These are phyloP conservation scores for Nomada flava DNA, from an alignment of 2,888 invertebrate genomes.

Conservation along the genomic window DNA sequence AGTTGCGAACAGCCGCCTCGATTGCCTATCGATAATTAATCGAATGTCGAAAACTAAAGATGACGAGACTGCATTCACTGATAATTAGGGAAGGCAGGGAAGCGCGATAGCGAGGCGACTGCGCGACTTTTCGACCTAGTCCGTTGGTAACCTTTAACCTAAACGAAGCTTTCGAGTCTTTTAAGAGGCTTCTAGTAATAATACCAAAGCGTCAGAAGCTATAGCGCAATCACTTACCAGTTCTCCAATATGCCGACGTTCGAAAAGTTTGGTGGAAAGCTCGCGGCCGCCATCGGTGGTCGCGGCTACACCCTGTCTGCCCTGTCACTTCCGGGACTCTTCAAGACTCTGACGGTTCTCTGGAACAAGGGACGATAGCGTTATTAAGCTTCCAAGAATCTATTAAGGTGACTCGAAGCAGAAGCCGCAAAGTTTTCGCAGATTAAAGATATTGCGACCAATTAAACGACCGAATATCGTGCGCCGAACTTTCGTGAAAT, in stretches of 20 bases:
- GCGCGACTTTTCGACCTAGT: conserved; percentile 19
- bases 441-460: too few species aligned
- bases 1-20: conserved; percentile 46
- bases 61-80: neutral
- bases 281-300: conserved; percentile 82
- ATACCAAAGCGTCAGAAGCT: conserved; percentile 53
- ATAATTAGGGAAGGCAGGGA: neutral
- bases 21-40: conserved; percentile 27
- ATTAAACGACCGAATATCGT: neutral
- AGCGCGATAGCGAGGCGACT: conserved; percentile 39
- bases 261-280: conserved; percentile 81
- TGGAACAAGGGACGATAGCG: conserved; percentile 63
- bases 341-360: conserved; percentile 65
- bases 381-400: neutral
- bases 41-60: neutral
- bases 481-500: too few species aligned
- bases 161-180: conserved; percentile 59
- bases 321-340: conserved; percentile 74
- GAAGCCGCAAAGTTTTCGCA: neutral
- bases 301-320: conserved; percentile 74
- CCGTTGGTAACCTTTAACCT: conserved; percentile 25
- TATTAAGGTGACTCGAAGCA: neutral
- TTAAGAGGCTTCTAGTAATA: conserved; percentile 63
- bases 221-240: conserved; percentile 78
- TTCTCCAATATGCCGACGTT: conserved; percentile 83